Evolutionary conservation across 1,140 invertebrate genomes (phyloP).

Genomic region (Brachionus paranguensis): DNA sequence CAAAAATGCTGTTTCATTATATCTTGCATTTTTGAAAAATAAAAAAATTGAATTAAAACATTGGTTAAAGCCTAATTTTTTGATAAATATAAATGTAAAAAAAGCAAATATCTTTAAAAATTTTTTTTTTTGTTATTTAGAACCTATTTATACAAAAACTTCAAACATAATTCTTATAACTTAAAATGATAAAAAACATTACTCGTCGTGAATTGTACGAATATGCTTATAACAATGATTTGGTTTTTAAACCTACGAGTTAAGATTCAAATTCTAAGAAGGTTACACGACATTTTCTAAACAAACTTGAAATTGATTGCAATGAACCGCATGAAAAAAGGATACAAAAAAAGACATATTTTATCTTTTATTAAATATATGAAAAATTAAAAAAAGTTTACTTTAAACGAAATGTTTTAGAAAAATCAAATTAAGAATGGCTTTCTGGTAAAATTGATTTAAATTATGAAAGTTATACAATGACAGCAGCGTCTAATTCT

Average conservation of each 20-base stretch:
- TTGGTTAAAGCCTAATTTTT: too few species aligned
- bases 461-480: neutral
- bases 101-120: too few species aligned
- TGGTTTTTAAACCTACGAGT: neutral
- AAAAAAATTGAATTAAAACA: too few species aligned
- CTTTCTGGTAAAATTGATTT: neutral
- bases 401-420: neutral
- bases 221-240: neutral
- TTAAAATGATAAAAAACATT: neutral
- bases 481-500: neutral
- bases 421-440: neutral
- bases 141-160: too few species aligned
- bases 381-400: conserved; percentile 1
- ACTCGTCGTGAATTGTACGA: neutral
- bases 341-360: neutral
- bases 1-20: too few species aligned
- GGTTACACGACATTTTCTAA: neutral
- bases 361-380: neutral
- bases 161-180: neutral
- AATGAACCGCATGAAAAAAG: neutral
- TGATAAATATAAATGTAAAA: too few species aligned
- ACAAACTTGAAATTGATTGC: neutral
- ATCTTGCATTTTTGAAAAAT: too few species aligned
- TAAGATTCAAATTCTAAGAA: neutral
- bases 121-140: too few species aligned